A percentile compares a stretch with the other conserved stretches of the same genome.
phyloP scores from a whole-genome alignment of 2,113 vertebrate species.

The Symphodus melops region DNA sequence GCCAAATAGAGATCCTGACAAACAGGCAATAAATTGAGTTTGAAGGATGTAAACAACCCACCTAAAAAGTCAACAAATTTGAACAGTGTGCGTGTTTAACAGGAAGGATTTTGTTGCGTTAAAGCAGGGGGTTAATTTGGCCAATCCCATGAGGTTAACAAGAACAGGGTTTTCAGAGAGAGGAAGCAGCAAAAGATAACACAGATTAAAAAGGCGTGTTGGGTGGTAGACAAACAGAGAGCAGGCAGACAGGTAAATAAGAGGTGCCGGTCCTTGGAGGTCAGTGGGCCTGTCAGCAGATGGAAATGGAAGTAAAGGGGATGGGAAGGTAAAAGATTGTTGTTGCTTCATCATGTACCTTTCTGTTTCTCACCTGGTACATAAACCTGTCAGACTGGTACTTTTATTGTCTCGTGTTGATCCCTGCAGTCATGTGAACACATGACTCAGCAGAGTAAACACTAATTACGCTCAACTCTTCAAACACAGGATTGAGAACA shows the following conservation, averaged over 20 bases:
- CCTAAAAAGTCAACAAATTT: background rate
- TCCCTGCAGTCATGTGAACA: background rate
- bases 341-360: background rate
- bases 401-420: constrained; percentile 11
- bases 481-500: background rate
- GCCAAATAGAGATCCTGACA: background rate
- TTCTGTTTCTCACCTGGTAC: background rate
- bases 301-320: background rate
- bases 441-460: constrained; percentile 20
- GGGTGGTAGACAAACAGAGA: background rate
- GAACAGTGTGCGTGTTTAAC: constrained; percentile 1
- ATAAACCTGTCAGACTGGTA: constrained; percentile 55
- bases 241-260: background rate
- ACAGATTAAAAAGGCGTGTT: background rate
- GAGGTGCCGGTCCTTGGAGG: background rate
- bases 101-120: background rate
- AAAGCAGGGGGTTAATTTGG: background rate
- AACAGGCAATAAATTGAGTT: background rate
- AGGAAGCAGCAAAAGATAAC: background rate
- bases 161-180: background rate
- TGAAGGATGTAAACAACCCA: background rate
- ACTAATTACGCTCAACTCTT: background rate
- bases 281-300: constrained; percentile 10
- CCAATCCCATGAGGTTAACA: background rate
- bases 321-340: background rate